Base-by-base conservation (phyloP, 2,113 vertebrate species). In the Bothrops jararaca region DNA sequence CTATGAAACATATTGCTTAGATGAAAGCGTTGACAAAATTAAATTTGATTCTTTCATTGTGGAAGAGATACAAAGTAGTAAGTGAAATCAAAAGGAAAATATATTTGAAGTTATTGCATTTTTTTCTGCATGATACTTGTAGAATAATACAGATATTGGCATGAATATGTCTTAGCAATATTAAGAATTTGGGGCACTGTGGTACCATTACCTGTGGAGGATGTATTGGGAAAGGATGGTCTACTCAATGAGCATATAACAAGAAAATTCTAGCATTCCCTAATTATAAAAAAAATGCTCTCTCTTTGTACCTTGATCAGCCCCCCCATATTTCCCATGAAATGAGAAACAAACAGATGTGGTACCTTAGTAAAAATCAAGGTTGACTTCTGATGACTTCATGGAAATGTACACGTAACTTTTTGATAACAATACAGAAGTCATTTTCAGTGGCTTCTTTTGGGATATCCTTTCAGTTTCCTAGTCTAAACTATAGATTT, bases 21-120 rank as follows among this genome's bases (percentile, higher is more conserved):
- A 99, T 93, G 98, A 99, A 95, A 99, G 99, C 96, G 94, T 98
- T 64, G 99, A 99, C 96, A 99, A 99, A 97, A 99, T 99, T 95
- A 97, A 98, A 97, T 99, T 99, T 94, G 98, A 99, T 94, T 97
- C 97, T 8, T 98, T 98, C 94, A 98, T 99, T 92, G 98, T 99
- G 95, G 98, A 99, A 93, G 98, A 99, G 96, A 99, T 99, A 94
- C 95, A 97, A 90, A 98, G 94, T 96, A 98, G 99, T 99, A 96
- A 98, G 98, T 98, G 57, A 92, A 94, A 94, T 22, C 11, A 93
- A 91, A 88, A 13, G n/a, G 87, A 26, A 93, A 56, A 5, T 89
- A 52, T 85, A 86, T 58, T 58, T 80, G 90, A 0, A 90, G 57
- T 92, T 93, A 3, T 57, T 58, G 18, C n/a, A 54, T 54, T 23